Evolutionary conservation across 2,797 vertebrate species (phyloP), one percentile per base, ranked within the genome.

Genomic region (Chromobotia macracanthus): DNA sequence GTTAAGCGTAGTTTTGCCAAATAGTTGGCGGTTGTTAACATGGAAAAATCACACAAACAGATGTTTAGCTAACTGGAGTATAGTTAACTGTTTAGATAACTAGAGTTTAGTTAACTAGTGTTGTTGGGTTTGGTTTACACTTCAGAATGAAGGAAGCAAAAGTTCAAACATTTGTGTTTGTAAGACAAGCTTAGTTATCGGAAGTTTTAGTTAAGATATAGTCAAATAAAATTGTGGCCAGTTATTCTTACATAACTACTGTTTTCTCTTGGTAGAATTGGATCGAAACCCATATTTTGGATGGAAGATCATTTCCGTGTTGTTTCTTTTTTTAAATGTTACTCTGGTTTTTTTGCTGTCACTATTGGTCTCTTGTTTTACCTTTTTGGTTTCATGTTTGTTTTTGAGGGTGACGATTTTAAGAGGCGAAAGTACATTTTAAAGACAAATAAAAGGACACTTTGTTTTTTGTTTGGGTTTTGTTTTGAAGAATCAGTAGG

Each of bases 401-500:
- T 3, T 23, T 67, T 25, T n/a, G n/a, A 4, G 58, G 51, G 38
- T 8, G 60, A 53, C 4, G 13, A 28, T 46, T 31, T 77, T 31
- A 58, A 65, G 61, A 69, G 53, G 74, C 66, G 18, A 61, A 72
- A 70, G 53, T 38, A 63, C 38, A 55, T 5, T 21, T 38, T 61
- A 31, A 38, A 46, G 41, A 50, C 21, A 25, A 72, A 51, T 28
- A 18, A 61, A 61, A 3, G 0, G 51, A 64, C 74, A 77, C 48
- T 3, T 79, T 75, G 79, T 65, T 94, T 94, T 93, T 93, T 91
- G 92, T 91, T 94, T 4, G 1, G 1, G 28, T 4, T 44, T 67
- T 48, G 71, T 53, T 72, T 94, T 93, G 94, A 95, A 64, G 83
- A 93, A 90, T 93, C 92, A 88, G 90, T 90, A 95, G 95, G 94